A percentile compares a stretch with the other conserved stretches of the same genome.
Evolutionary conservation across 2,797 vertebrate species (phyloP).

Genomic region (Catostomus latipinnis): DNA sequence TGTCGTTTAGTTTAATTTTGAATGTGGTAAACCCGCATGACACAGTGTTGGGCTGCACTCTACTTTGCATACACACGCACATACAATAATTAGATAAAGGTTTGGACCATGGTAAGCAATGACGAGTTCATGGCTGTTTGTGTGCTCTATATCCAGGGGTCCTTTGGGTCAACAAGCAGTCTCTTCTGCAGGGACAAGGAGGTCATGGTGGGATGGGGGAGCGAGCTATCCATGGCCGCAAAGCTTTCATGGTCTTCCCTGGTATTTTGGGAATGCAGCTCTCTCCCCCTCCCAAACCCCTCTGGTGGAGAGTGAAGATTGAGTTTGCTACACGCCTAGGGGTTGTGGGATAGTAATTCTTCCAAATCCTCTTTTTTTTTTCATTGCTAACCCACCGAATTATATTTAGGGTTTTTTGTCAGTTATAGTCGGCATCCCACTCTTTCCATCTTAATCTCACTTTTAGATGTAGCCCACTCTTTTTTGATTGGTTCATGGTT

Average conservation of each 20-base stretch:
- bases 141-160: conserved; percentile 9
- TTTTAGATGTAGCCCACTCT: conserved; percentile 5
- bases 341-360: conserved; percentile 54
- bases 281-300: conserved; percentile 60
- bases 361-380: conserved; percentile 53
- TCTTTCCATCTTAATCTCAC: conserved; percentile 50
- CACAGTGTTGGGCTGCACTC: neutral
- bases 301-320: conserved; percentile 37
- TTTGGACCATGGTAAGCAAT: neutral
- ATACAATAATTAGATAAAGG: neutral
- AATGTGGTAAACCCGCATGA: conserved; percentile 19
- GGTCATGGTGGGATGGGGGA: conserved; percentile 30
- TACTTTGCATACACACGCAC: neutral
- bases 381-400: conserved; percentile 42
- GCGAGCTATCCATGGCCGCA: conserved; percentile 31
- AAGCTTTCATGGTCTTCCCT: conserved; percentile 73
- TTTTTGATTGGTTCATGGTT: neutral
- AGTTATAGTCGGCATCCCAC: conserved; percentile 46
- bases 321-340: conserved; percentile 44
- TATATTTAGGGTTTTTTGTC: conserved; percentile 25
- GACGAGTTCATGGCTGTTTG: conserved; percentile 17
- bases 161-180: conserved; percentile 37
- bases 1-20: conserved; percentile 18
- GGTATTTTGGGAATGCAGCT: conserved; percentile 74
- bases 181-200: conserved; percentile 9